Evolutionary conservation across 35 echinoderm and acorn worm genomes (phyloP).

Genomic region (Patiria miniata): DNA sequence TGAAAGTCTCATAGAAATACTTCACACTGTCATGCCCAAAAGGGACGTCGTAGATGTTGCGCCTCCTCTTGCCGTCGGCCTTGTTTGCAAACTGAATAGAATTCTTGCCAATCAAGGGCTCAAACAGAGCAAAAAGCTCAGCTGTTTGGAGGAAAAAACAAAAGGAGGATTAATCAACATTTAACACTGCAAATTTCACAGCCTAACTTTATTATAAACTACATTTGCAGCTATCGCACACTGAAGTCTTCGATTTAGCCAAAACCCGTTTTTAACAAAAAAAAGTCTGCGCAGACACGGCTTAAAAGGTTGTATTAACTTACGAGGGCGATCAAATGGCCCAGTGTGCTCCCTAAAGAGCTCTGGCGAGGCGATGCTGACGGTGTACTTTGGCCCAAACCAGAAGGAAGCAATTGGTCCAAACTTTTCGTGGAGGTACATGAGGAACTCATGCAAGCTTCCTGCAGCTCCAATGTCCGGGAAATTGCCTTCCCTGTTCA

Average conservation of each 20-base stretch:
- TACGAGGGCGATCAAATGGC: conserved; percentile 89
- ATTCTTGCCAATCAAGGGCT: conserved; percentile 68
- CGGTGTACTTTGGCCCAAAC: conserved; percentile 53
- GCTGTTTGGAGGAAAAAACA: conserved; percentile 20
- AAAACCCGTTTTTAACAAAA: too few relatives aligned
- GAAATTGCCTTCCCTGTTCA: conserved; percentile 43
- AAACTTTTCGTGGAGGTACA: conserved; percentile 65
- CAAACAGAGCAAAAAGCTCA: conserved; percentile 71
- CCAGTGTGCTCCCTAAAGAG: conserved; percentile 73
- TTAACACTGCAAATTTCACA: too few relatives aligned
- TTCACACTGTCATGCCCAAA: conserved; percentile 58
- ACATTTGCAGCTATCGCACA: too few relatives aligned
- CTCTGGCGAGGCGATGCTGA: conserved; percentile 78
- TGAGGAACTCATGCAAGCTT: conserved; percentile 83
- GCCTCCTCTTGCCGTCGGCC: conserved; percentile 57
- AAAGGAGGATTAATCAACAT: too few relatives aligned
- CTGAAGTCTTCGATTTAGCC: too few relatives aligned
- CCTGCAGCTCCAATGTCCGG: conserved; percentile 70
- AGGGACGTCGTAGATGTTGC: conserved; percentile 54
- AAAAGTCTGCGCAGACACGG: too few relatives aligned
- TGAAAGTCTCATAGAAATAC: conserved; percentile 51
- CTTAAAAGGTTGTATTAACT: conserved; percentile 2
- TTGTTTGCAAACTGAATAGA: conserved; percentile 81
- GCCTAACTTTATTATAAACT: too few relatives aligned
- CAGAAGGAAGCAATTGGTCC: conserved; percentile 87